A percentile compares a stretch with the other conserved stretches of the same genome.
phyloP scores from a whole-genome alignment of 2,113 vertebrate species.

The Aleadryas rufinucha region DNA sequence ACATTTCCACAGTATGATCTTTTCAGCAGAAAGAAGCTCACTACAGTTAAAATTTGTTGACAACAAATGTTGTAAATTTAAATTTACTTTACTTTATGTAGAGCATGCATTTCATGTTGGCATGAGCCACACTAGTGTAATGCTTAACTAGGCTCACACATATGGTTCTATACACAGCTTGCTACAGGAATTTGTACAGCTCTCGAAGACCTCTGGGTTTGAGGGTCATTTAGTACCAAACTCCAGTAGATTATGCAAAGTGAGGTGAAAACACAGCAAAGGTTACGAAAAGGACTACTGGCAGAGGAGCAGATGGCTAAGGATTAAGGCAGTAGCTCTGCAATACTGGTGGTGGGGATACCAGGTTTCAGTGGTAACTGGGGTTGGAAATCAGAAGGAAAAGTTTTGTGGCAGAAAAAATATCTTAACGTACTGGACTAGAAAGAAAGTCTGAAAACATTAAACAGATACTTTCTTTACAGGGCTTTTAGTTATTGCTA shows the following conservation, averaged over 20 bases:
- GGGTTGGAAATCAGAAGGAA: not conserved
- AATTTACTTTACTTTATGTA: not conserved
- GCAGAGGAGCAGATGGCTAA: not conserved
- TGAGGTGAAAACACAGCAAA: not conserved
- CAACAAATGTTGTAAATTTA: not conserved
- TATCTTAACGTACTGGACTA: not conserved
- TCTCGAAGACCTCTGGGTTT: not conserved
- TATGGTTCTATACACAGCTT: not conserved
- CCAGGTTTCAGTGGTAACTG: not conserved
- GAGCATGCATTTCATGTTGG: not conserved
- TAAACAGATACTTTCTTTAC: not conserved
- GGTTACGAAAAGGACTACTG: not conserved
- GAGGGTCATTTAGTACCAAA: not conserved
- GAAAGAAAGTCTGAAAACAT: not conserved
- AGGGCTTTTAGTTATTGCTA: not conserved
- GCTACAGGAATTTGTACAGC: not conserved
- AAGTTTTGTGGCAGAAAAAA: not conserved
- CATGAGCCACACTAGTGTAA: not conserved
- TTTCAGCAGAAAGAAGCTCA: not conserved
- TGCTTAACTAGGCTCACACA: not conserved
- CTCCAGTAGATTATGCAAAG: not conserved
- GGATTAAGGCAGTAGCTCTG: not conserved
- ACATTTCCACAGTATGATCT: not conserved
- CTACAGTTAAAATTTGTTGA: not conserved
- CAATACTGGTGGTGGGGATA: not conserved